A percentile compares a stretch with the other conserved stretches of the same genome.
Conservation (phyloP, 2,797 vertebrate species). For the Sarcoramphus papa region DNA sequence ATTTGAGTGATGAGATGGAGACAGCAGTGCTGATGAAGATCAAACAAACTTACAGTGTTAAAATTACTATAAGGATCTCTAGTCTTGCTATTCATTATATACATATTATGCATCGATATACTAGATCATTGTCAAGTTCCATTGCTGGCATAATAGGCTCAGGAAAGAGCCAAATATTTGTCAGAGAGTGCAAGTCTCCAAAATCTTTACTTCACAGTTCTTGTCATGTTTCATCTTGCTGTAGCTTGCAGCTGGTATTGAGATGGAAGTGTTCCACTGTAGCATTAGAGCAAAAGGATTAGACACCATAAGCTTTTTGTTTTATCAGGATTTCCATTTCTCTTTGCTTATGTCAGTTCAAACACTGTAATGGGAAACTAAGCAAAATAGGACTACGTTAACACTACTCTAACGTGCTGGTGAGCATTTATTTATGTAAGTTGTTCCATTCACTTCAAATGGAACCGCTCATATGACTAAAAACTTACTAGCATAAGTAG, state of each 20-base stretch:
- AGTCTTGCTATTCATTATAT: neutral
- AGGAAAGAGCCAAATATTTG: conserved; percentile 8
- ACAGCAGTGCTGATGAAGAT: neutral
- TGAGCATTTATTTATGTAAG: neutral
- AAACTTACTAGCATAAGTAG: neutral
- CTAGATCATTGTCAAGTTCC: neutral
- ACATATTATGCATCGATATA: neutral
- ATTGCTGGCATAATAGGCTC: neutral
- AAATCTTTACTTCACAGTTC: neutral
- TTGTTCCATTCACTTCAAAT: neutral
- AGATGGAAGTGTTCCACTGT: neutral
- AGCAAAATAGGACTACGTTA: neutral
- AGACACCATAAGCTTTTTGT: neutral
- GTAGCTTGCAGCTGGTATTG: neutral
- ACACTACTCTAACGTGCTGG: neutral
- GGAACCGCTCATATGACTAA: neutral
- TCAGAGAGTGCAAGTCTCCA: neutral
- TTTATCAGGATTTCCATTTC: neutral
- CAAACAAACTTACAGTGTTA: neutral
- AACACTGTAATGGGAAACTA: neutral
- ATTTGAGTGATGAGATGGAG: neutral
- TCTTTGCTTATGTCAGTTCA: neutral
- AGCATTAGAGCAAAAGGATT: neutral
- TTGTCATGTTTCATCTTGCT: neutral
- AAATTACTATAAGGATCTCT: neutral